Evolutionary conservation across 2,888 invertebrate genomes (phyloP), one percentile per base, ranked within the genome.

Genomic region (Pristionchus entomophagus): DNA sequence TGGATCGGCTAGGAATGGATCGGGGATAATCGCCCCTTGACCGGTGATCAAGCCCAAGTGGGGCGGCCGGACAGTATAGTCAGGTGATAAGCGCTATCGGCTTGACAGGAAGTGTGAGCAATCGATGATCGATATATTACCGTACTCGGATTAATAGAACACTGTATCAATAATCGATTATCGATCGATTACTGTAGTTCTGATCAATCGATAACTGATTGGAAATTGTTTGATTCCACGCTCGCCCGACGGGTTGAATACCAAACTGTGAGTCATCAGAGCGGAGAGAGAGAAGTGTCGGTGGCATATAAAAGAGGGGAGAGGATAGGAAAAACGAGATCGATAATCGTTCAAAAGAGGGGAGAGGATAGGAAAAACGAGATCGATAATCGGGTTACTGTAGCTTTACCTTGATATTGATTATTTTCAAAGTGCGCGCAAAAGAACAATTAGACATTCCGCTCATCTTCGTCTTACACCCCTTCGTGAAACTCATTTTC

Each of bases 71-170:
- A n/a, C 73, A 26, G 73, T 73, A 35, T n/a, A 73, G 38, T 22
- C 32, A 73, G 41, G n/a, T 73, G 73, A 73, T 73, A 73, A 45
- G 73, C 38, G 38, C 41, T 73, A 73, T 73, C 73, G 22, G 32
- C 62, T 29, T 22, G 32, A n/a, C n/a, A 19, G 35, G 65, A 69
- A 69, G 38, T 38, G 38, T 38, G 32, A 69, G 10, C 32, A 62
- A 38, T 22, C 65, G 65, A 69, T 69, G 2, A n/a, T n/a, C n/a
- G n/a, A n/a, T n/a, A n/a, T n/a, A n/a, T n/a, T n/a, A n/a, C n/a
- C n/a, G n/a, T n/a, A n/a, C n/a, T n/a, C n/a, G n/a, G n/a, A n/a
- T n/a, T n/a, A n/a, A n/a, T n/a, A n/a, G n/a, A n/a, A n/a, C n/a
- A n/a, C n/a, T n/a, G n/a, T n/a, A n/a, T n/a, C n/a, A n/a, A n/a